Evolutionary conservation across 2,113 vertebrate species (phyloP).

Genomic region (Oreochromis tanganicae): DNA sequence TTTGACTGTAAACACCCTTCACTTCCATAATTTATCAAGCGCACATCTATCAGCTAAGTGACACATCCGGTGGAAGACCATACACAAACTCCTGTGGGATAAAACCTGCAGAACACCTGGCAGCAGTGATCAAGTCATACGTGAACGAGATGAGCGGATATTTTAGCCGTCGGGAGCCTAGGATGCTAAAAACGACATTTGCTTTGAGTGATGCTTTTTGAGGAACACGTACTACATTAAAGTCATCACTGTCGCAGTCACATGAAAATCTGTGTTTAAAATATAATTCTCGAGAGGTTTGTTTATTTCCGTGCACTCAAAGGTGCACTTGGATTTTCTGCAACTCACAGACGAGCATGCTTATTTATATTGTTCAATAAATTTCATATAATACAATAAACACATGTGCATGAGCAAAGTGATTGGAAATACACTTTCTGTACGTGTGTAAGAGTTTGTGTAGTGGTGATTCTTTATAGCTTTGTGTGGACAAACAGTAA

Average conservation of each 20-base stretch:
- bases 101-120: constrained; percentile 4
- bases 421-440: not conserved
- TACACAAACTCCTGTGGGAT: constrained; percentile 21
- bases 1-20: constrained; percentile 60
- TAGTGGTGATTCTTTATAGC: not conserved
- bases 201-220: not conserved
- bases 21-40: constrained; percentile 43
- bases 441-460: not conserved
- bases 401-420: not conserved
- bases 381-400: not conserved
- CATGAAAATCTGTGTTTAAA: not conserved
- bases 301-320: not conserved
- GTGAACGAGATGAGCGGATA: not conserved
- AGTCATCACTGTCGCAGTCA: not conserved
- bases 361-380: not conserved
- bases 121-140: not conserved
- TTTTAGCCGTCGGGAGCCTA: not conserved
- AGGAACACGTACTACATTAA: not conserved
- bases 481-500: not conserved
- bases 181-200: not conserved
- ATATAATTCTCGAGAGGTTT: not conserved
- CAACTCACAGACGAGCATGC: not conserved
- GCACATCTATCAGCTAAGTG: constrained; percentile 28
- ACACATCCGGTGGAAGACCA: constrained; percentile 52
- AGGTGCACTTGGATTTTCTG: not conserved